phyloP scores from a whole-genome alignment of 2,888 invertebrate species.

The Drosophila kambysellisi region DNA sequence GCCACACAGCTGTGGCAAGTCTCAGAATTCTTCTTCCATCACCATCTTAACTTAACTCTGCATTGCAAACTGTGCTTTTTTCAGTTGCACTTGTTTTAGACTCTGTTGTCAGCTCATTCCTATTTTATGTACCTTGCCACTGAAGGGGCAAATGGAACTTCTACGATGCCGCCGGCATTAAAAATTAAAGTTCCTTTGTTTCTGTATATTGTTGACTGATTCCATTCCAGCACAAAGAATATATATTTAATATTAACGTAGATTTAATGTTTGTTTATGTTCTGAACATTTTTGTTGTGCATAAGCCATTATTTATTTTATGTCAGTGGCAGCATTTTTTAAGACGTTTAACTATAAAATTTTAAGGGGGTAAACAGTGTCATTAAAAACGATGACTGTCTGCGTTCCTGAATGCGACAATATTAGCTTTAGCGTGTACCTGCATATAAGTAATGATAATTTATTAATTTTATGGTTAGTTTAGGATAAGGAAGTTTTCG shows the following conservation, averaged over 20 bases:
- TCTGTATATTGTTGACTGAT: constrained; percentile 30
- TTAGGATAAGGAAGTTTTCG: constrained; percentile 36
- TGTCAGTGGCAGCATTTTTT: constrained; percentile 8
- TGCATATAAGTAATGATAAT: constrained; percentile 46
- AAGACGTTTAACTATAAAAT: constrained; percentile 37
- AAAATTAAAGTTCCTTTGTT: constrained; percentile 66
- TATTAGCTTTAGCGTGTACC: constrained; percentile 20
- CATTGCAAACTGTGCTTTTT: constrained; percentile 41
- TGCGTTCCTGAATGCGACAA: constrained; percentile 23
- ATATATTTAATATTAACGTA: constrained; percentile 42
- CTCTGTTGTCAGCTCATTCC: constrained; percentile 60
- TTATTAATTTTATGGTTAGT: constrained; percentile 64
- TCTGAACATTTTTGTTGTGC: not conserved
- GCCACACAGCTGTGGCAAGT: constrained; percentile 42
- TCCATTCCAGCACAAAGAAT: constrained; percentile 3
- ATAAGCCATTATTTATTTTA: not conserved
- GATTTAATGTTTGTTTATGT: constrained; percentile 53
- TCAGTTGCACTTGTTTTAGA: constrained; percentile 16
- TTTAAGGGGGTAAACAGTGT: constrained; percentile 33
- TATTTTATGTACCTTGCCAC: constrained; percentile 71
- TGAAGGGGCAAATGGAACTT: constrained; percentile 49
- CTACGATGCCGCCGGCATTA: constrained; percentile 54
- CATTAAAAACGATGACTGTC: constrained; percentile 20
- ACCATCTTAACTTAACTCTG: constrained; percentile 35
- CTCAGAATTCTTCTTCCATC: constrained; percentile 30